Conservation (phyloP, 2,797 vertebrate genomes). For the Rhynchonycteris naso region DNA sequence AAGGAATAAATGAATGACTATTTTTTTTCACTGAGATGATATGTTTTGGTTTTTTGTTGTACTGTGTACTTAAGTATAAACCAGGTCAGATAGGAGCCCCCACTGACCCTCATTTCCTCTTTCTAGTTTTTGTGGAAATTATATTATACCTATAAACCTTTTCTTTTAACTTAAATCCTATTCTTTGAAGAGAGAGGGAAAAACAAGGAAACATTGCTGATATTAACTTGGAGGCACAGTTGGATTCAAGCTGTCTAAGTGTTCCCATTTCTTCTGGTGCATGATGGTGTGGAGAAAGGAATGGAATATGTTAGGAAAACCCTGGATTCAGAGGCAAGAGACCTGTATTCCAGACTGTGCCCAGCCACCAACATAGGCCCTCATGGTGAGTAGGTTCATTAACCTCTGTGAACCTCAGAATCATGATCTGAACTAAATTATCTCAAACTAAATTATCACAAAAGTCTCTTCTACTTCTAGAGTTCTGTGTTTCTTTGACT, state of each 20-base stretch:
- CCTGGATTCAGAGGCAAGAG: neutral
- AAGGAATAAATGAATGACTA: neutral
- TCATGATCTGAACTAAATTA: neutral
- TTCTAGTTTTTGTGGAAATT: conserved; percentile 32
- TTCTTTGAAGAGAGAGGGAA: neutral
- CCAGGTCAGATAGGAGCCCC: neutral
- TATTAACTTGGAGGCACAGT: neutral
- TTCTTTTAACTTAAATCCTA: neutral
- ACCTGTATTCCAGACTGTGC: neutral
- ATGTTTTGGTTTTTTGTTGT: neutral
- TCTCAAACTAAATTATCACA: neutral
- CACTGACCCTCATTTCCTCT: neutral
- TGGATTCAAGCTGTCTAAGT: neutral
- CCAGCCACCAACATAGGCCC: neutral
- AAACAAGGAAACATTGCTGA: neutral
- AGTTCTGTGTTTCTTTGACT: neutral
- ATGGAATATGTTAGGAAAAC: neutral
- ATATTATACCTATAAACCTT: neutral
- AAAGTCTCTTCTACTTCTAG: neutral
- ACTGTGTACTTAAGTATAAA: neutral
- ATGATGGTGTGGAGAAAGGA: neutral
- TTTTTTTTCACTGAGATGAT: neutral
- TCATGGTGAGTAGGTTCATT: neutral
- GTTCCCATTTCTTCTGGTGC: neutral
- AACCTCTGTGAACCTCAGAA: neutral